Base-by-base conservation (phyloP, 2,797 vertebrate species). In the Staurois parvus region DNA sequence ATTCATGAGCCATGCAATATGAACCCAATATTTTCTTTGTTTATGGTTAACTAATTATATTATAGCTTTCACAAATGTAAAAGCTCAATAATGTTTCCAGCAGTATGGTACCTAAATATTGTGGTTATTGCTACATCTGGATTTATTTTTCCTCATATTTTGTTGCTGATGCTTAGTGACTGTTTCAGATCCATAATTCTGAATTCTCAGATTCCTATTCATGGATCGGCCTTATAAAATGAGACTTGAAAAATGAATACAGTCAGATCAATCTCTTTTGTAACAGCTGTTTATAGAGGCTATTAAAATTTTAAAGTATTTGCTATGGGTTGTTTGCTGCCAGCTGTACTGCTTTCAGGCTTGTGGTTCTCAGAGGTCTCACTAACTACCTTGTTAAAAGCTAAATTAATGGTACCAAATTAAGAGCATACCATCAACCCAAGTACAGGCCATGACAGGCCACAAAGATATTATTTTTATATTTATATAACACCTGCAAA, bases 231-330 rank as follows among this genome's bases (percentile, higher is more conserved):
- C 12, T 24, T n/a, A 40, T 40, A 72, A 56, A 72, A 72, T 72
- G 69, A 72, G 28, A 72, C 19, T 40, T 72, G 69, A 72, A 45
- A 73, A 73, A 42, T 73, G 72, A 42, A 73, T 45, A 73, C 72
- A 73, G 40, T 73, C 72, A 73, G 69, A 37, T 72, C 40, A 73
- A 73, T 42, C 72, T 73, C n/a, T 17, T 26, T 42, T 45, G 72
- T 42, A n/a, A 73, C 24, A 26, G 40, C 37, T 45, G 37, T 73
- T 45, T 73, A 73, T 26, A 73, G 21, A 42, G 26, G n/a, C 37
- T 42, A 45, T 73, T 73, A 45, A 13, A n/a, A 37, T 37, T 66
- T 40, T n/a, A 42, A 73, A 73, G 40, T 26, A 26, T 73, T 72
- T 42, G 72, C 72, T 42, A 42, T 28, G 37, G 12, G 72, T 13